These are phyloP conservation scores for Nephrocerus scutellatus DNA, from an alignment of 2,888 invertebrate species.

Conservation along the genomic window DNA sequence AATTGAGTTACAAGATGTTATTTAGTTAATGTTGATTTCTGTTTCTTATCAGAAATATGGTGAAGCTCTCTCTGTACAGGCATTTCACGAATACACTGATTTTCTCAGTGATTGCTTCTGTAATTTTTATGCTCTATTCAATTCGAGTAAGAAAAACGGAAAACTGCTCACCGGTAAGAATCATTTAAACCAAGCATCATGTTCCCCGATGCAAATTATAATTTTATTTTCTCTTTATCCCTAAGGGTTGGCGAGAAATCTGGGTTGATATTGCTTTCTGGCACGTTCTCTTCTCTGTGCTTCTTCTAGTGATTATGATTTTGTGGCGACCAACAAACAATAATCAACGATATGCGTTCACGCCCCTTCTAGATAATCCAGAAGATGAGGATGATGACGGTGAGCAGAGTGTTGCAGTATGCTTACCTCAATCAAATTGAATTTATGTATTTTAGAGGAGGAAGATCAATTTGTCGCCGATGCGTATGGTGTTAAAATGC, in stretches of 20 bases:
- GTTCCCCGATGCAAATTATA: no score
- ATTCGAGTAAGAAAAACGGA: constrained; percentile 72
- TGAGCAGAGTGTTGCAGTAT: constrained; percentile 16
- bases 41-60: constrained; percentile 63
- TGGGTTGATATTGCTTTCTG: constrained; percentile 96
- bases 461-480: constrained; percentile 81
- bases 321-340: constrained; percentile 94
- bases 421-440: neutral
- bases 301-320: constrained; percentile 86
- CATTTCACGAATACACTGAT: constrained; percentile 93
- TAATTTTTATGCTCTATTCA: constrained; percentile 90
- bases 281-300: constrained; percentile 85
- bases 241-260: constrained; percentile 77
- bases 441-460: constrained; percentile 51
- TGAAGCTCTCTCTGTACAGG: constrained; percentile 80
- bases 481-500: constrained; percentile 77
- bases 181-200: no score
- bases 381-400: constrained; percentile 71
- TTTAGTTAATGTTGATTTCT: constrained; percentile 6
- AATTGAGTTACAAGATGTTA: neutral
- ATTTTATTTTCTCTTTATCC: constrained; percentile 4
- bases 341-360: constrained; percentile 91
- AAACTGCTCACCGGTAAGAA: constrained; percentile 66
- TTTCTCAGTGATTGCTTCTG: constrained; percentile 83
- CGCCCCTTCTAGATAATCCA: constrained; percentile 77